Percentiles rank a stretch among this genome's conserved stretches.
Evolutionary conservation across 2,797 vertebrate genomes (phyloP).

Genomic region (Lateolabrax maculatus): DNA sequence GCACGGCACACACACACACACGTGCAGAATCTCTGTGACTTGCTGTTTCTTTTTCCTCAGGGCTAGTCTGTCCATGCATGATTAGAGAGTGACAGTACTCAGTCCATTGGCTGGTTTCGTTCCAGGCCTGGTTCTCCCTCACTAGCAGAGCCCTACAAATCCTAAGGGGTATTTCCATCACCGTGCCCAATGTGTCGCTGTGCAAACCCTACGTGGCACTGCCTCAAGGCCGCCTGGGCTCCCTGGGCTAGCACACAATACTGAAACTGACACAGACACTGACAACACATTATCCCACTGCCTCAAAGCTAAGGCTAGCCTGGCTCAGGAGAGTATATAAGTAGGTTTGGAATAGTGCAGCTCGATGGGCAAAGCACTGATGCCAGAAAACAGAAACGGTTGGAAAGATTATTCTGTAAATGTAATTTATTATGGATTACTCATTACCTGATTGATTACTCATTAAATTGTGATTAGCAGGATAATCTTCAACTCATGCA

Average conservation of each 20-base stretch:
- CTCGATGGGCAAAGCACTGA: constrained; percentile 28
- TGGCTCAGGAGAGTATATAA: constrained; percentile 48
- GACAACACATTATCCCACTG: constrained; percentile 63
- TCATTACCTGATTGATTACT: constrained; percentile 45
- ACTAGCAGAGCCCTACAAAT: constrained; percentile 69
- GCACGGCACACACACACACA: constrained; percentile 39
- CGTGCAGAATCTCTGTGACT: constrained; percentile 50
- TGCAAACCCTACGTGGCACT: constrained; percentile 62
- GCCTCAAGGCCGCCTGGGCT: constrained; percentile 69
- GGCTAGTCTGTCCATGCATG: constrained; percentile 78
- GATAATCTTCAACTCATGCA: constrained; percentile 32
- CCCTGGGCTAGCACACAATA: constrained; percentile 57
- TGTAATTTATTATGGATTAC: constrained; percentile 56
- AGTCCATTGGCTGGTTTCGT: constrained; percentile 73
- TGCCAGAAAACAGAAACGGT: constrained; percentile 38
- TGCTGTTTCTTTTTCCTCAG: constrained; percentile 67
- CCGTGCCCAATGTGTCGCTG: constrained; percentile 70
- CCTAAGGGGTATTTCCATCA: constrained; percentile 66
- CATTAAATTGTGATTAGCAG: constrained; percentile 30
- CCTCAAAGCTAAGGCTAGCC: constrained; percentile 55
- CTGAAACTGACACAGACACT: constrained; percentile 66
- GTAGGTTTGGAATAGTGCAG: constrained; percentile 33
- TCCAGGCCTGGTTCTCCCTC: constrained; percentile 67
- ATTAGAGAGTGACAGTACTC: constrained; percentile 82
- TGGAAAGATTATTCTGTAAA: constrained; percentile 50